Percentiles rank a stretch among this genome's conserved stretches.
Evolutionary conservation across 2,797 vertebrate species (phyloP).

Genomic region (Sebastes oblongus): DNA sequence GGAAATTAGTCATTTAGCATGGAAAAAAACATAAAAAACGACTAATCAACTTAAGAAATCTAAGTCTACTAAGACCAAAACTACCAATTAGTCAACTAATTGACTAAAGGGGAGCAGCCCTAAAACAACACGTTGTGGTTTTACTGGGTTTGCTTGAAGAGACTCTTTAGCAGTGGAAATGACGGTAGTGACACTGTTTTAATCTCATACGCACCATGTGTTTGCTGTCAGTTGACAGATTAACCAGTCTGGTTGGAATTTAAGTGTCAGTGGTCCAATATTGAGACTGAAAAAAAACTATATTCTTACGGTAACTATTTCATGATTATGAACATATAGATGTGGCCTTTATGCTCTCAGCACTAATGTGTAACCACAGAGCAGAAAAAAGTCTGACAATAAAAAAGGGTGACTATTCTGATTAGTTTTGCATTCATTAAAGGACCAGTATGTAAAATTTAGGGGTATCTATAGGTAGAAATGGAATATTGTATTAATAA

Average conservation of each 20-base stretch:
- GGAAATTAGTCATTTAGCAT: too few species aligned
- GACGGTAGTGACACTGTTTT: neutral
- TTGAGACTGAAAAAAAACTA: neutral
- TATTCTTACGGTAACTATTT: neutral
- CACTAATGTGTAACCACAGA: neutral
- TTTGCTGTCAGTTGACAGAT: conserved; percentile 8
- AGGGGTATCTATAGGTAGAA: too few species aligned
- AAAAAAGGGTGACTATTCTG: neutral
- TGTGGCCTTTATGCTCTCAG: neutral
- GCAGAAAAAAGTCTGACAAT: neutral
- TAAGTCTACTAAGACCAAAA: too few species aligned
- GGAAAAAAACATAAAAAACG: too few species aligned
- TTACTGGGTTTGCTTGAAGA: neutral
- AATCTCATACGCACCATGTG: neutral
- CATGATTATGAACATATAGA: neutral
- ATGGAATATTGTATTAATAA: too few species aligned
- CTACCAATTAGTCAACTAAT: too few species aligned
- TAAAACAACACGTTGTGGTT: neutral
- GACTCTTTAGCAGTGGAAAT: neutral
- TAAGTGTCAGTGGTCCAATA: neutral
- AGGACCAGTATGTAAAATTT: neutral
- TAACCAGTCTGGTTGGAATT: neutral
- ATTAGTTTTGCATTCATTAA: neutral
- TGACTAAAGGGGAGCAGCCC: too few species aligned
- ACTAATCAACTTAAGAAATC: too few species aligned